A percentile compares a stretch with the other conserved stretches of the same genome.
Evolutionary conservation across 2,888 invertebrate species (phyloP).

Genomic region (Drosophila paracracens): DNA sequence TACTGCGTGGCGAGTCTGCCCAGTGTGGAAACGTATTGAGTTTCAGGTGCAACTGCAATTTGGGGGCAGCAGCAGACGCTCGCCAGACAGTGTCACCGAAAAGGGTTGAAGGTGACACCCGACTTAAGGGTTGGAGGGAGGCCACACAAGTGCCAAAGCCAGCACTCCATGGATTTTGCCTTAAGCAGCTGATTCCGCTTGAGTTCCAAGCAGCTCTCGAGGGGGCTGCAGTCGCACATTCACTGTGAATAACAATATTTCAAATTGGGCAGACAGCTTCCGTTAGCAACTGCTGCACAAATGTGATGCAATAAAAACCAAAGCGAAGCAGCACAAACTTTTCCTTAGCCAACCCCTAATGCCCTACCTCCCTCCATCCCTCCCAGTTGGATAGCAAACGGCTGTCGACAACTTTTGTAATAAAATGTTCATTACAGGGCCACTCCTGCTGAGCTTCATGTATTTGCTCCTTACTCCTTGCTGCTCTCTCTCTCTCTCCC

Average conservation of each 20-base stretch:
- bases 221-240: constrained; percentile 31
- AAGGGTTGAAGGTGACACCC: constrained; percentile 27
- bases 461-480: background rate
- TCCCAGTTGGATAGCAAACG: constrained; percentile 9
- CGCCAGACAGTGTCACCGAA: constrained; percentile 38
- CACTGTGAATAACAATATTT: constrained; percentile 61
- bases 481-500: constrained; percentile 20
- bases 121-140: constrained; percentile 33
- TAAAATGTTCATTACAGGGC: constrained; percentile 83
- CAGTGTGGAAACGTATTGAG: constrained; percentile 51
- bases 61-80: constrained; percentile 43
- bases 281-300: constrained; percentile 48
- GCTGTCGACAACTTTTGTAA: constrained; percentile 75
- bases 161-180: constrained; percentile 38
- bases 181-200: constrained; percentile 30
- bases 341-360: constrained; percentile 6
- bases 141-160: constrained; percentile 62
- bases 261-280: constrained; percentile 62
- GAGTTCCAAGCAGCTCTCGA: constrained; percentile 18
- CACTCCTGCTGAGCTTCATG: constrained; percentile 58
- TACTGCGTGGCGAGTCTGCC: constrained; percentile 23
- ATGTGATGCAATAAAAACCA: constrained; percentile 49
- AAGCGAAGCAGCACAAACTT: constrained; percentile 43
- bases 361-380: background rate
- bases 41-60: constrained; percentile 61